A percentile compares a stretch with the other conserved stretches of the same genome.
Conservation (phyloP, 1,140 invertebrate species). For the Saccostrea echinata region DNA sequence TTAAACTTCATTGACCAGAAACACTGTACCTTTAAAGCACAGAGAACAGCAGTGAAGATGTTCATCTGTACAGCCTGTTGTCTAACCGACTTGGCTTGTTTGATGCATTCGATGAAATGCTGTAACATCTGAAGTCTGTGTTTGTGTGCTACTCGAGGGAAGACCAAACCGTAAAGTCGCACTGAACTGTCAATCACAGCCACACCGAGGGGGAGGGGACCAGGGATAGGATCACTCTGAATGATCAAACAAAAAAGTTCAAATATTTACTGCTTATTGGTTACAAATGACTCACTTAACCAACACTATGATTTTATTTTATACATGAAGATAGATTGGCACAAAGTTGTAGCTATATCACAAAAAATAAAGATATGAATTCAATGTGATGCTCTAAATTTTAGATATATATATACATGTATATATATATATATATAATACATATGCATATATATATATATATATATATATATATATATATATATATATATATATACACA, state of each 20-base stretch:
- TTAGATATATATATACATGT: no score
- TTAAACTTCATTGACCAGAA: constrained; percentile 82
- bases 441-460: no score
- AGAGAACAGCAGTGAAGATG: constrained; percentile 95
- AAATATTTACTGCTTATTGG: no score
- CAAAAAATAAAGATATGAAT: no score
- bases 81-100: constrained; percentile 92
- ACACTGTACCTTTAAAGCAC: constrained; percentile 87
- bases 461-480: no score
- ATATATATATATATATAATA: no score
- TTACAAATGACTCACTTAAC: no score
- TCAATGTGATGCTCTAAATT: no score
- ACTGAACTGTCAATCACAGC: constrained; percentile 98
- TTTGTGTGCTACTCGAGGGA: constrained; percentile 95
- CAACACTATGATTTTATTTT: no score
- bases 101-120: constrained; percentile 96
- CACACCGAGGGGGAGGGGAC: constrained; percentile 96
- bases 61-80: constrained; percentile 98
- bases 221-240: constrained; percentile 83
- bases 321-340: no score
- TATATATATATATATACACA: no score
- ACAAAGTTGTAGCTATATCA: no score
- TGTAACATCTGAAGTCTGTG: constrained; percentile 97
- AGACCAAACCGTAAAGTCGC: constrained; percentile 93
- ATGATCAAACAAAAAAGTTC: constrained; percentile 8